Conservation (phyloP, 2,797 vertebrate genomes). For the Nyctibius grandis region DNA sequence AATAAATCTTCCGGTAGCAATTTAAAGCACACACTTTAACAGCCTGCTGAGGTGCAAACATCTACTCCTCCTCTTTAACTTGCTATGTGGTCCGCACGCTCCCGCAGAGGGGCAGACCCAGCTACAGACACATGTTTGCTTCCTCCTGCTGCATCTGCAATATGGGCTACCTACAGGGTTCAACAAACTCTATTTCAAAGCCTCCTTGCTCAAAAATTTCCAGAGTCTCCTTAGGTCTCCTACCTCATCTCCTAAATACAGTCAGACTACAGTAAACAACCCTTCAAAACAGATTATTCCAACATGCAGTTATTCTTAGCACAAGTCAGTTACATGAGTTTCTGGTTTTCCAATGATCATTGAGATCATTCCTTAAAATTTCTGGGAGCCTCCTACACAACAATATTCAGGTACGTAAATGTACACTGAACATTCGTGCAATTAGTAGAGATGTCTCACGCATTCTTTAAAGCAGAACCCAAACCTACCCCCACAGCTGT, state of each 20-base stretch:
- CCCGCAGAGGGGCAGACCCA: not conserved
- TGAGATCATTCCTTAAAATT: not conserved
- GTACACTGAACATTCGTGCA: not conserved
- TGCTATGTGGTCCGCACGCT: not conserved
- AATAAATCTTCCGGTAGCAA: not conserved
- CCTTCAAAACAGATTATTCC: not conserved
- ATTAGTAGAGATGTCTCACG: not conserved
- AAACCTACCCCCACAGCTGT: not conserved
- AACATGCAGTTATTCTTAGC: not conserved
- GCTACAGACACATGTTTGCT: not conserved
- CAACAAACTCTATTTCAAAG: not conserved
- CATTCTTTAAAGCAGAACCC: not conserved
- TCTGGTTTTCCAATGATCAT: not conserved
- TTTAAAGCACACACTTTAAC: not conserved
- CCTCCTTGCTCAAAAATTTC: not conserved
- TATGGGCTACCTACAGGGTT: not conserved
- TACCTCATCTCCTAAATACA: rapidly evolving
- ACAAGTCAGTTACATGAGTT: not conserved
- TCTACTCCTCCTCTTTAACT: not conserved
- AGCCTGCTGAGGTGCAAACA: not conserved
- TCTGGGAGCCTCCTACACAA: not conserved
- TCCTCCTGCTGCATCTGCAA: not conserved
- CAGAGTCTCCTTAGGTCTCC: not conserved
- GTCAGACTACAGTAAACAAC: not conserved
- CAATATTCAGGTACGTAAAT: not conserved